A percentile compares a stretch with the other conserved stretches of the same genome.
These are phyloP conservation scores for Dichetophora obliterata DNA, from an alignment of 2,888 invertebrate species.

Conservation along the genomic window DNA sequence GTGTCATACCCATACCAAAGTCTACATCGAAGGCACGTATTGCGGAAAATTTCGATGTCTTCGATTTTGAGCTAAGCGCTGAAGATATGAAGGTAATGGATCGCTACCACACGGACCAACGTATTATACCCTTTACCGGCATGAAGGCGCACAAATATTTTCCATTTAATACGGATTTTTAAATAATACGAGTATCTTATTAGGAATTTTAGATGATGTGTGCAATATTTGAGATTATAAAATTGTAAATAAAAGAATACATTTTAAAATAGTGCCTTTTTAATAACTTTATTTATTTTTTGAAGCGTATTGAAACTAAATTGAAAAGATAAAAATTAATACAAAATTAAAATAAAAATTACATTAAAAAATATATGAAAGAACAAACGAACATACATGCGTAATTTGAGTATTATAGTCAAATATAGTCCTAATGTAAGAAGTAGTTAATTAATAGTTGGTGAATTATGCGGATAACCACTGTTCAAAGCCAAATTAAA, in stretches of 20 bases:
- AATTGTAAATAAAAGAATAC: not conserved
- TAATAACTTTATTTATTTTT: too few species aligned
- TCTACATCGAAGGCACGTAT: slow-evolving; percentile 72
- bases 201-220: not conserved
- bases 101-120: slow-evolving; percentile 56
- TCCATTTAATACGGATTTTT: slow-evolving; percentile 64
- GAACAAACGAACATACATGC: too few species aligned
- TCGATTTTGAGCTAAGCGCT: slow-evolving; percentile 72
- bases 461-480: too few species aligned
- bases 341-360: too few species aligned
- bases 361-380: too few species aligned
- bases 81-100: slow-evolving; percentile 69
- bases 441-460: too few species aligned
- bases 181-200: slow-evolving; percentile 21
- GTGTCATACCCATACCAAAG: slow-evolving; percentile 73
- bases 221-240: not conserved
- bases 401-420: too few species aligned
- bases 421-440: too few species aligned
- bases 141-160: slow-evolving; percentile 64
- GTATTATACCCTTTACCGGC: slow-evolving; percentile 63
- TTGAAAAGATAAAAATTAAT: too few species aligned
- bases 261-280: too few species aligned
- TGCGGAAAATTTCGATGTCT: slow-evolving; percentile 72
- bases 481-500: too few species aligned
- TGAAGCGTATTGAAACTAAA: too few species aligned